Conservation (phyloP, 2,113 vertebrate species). For the Hypocryptadius cinnamomeus region DNA sequence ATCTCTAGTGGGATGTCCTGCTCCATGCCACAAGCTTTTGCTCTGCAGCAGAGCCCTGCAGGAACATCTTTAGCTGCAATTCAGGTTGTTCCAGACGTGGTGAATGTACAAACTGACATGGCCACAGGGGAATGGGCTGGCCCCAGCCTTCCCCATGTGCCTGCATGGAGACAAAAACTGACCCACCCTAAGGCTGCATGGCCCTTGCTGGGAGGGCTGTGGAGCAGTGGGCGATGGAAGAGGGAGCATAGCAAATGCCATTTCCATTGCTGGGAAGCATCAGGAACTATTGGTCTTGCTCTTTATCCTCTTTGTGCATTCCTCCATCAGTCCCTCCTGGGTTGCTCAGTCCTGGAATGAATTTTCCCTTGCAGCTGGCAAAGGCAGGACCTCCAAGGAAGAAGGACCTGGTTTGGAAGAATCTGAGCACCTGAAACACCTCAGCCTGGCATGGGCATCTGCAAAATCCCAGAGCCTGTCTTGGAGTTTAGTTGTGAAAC, state of each 20-base stretch:
- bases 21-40: fast-evolving
- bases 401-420: background rate
- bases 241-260: background rate
- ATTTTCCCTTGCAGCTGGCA: background rate
- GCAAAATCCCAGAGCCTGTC: background rate
- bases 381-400: background rate
- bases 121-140: background rate
- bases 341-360: background rate
- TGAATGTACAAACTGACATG: fast-evolving
- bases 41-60: background rate
- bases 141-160: fast-evolving
- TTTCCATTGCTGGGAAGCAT: background rate
- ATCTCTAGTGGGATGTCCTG: background rate
- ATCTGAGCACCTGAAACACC: background rate
- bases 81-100: fast-evolving
- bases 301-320: background rate
- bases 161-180: background rate
- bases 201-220: background rate
- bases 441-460: background rate
- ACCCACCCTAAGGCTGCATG: fast-evolving
- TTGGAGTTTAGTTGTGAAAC: background rate
- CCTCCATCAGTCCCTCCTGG: background rate
- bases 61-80: background rate
- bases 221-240: background rate
- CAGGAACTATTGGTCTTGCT: background rate